These are phyloP conservation scores for Casuarius casuarius DNA, from an alignment of 2,113 vertebrate species.

Conservation along the genomic window DNA sequence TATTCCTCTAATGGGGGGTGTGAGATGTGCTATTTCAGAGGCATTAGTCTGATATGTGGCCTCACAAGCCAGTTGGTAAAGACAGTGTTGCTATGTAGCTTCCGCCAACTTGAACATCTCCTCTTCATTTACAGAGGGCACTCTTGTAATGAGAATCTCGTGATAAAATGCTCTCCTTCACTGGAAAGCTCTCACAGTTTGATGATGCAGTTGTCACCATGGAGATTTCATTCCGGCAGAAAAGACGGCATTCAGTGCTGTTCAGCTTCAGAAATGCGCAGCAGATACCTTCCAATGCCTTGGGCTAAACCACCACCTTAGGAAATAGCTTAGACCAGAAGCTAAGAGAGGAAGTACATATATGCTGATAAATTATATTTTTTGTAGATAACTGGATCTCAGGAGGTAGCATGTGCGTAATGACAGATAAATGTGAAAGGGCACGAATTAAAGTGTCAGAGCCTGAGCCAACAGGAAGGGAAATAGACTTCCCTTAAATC, in stretches of 20 bases:
- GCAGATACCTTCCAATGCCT: constrained; percentile 64
- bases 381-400: constrained; percentile 1
- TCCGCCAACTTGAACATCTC: background rate
- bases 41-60: background rate
- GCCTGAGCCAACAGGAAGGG: constrained; percentile 26
- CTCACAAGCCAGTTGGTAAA: background rate
- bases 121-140: constrained; percentile 73
- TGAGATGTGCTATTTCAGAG: background rate
- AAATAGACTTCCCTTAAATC: constrained; percentile 21
- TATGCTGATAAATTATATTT: constrained; percentile 32
- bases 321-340: constrained; percentile 53
- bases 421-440: constrained; percentile 46
- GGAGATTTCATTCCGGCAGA: constrained; percentile 69
- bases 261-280: constrained; percentile 53
- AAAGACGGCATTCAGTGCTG: constrained; percentile 31
- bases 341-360: constrained; percentile 59
- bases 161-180: background rate
- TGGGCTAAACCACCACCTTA: constrained; percentile 57
- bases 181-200: constrained; percentile 51
- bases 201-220: constrained; percentile 75
- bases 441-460: constrained; percentile 33
- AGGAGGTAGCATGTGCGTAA: constrained; percentile 2
- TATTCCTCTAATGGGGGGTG: background rate
- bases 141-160: constrained; percentile 70
- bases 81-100: background rate